Base-by-base conservation (phyloP, 1,140 invertebrate species). In the Periplaneta americana region DNA sequence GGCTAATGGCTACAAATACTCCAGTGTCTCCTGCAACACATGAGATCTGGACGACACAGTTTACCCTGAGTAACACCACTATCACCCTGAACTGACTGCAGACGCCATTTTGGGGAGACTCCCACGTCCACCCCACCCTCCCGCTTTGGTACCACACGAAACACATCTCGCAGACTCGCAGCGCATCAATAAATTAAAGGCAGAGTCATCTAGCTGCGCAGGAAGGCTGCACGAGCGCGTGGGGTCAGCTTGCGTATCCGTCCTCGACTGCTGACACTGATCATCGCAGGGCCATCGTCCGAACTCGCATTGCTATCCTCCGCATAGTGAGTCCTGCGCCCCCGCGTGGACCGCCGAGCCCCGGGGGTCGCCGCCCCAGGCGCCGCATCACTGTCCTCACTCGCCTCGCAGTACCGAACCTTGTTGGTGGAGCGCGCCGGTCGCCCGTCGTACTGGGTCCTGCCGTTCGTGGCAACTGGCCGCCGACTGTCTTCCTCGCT, bases 241-340 rank as follows among this genome's bases (percentile, higher is more conserved):
- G 95, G 91, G 10, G 95, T 96, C 80, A 96, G 91, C 88, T 94
- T 95, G 34, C 96, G 91, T 57, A 97, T 91, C 48, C 96, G 90
- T 10, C 96, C 96, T 37, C 96, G 90, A 85, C 95, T 97, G 87
- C 96, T 97, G 39, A 95, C 90, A 89, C 91, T 91, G 84, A 93
- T 90, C 48, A 66, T n/a, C 85, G 91, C 85, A 85, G 88, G 88
- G 35, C 86, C 83, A 32, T 83, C 36, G 32, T 84, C 83, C 78
- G 83, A 84, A 79, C 86, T 87, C 75, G 87, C 86, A 82, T 89
- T 88, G 84, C 88, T 88, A 80, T 87, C 85, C 82, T 87, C 86
- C 79, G 82, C 81, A 48, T 81, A 81, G 34, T 81, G 75, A 37
- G 84, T 84, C 75, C 86, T 87, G 77, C 87, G 87, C 9, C 86